Base-by-base conservation (phyloP, 2,797 vertebrate species). In the Notoglanidium macrostoma region DNA sequence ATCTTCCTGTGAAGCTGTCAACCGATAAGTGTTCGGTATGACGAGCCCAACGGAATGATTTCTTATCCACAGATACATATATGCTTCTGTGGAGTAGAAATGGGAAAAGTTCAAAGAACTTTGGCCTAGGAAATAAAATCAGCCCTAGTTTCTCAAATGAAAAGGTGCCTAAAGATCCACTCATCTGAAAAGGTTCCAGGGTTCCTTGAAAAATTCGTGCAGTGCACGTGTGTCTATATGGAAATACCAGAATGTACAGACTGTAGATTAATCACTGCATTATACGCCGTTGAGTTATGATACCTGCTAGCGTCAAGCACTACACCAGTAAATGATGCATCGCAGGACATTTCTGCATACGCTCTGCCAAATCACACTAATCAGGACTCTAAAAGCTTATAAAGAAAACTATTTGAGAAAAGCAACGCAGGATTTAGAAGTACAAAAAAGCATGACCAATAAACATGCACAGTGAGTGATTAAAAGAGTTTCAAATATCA, bases 351-450 rank as follows among this genome's bases (percentile, higher is more conserved):
- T 84, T 49, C 82, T 26, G 55, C 67, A 55, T 70, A 63, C 15
- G 9, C 26, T 49, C 67, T 54, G 44, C 83, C 57, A 85, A 85
- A 88, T 85, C 51, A 57, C 32, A 74, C 29, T 78, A n/a, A 40
- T 65, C 57, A 65, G 57, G 59, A 65, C 32, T 44, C 23, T 2
- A 23, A 83, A 8, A 49, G 59, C 57, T 73, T 65, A 67, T 46
- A 65, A 54, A 76, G 54, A 72, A 67, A 54, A 73, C 21, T 46
- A 63, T 15, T 17, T 46, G 26, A 46, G 5, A 78, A 78, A 32
- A 55, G 17, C 29, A 55, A 78, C 21, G 51, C 15, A 57, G 19
- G 51, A 35, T 80, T 61, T 29, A 59, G 32, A 80, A 61, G 35
- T 80, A 55, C 15, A 80, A 80, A 59, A 61, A 2, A 26, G 46